Evolutionary conservation across 2,888 invertebrate species (phyloP), one percentile per base, ranked within the genome.

Genomic region (Parnassius orleans): DNA sequence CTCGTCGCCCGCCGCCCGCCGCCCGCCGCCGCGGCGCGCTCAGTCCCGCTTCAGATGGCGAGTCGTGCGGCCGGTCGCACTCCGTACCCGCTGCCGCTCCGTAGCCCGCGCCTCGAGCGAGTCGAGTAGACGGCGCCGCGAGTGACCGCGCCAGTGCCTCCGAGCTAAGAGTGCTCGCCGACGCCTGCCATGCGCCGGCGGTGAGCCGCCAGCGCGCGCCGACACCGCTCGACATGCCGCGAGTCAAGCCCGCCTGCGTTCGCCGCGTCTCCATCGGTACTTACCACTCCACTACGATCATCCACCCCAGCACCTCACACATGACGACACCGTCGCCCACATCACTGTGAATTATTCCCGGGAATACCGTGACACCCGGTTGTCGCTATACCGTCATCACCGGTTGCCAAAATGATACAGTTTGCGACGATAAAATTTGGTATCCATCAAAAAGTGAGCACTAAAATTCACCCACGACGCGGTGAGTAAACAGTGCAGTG

Each of bases 341-440:
- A 72, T 68, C 57, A 54, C 56, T 73, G 69, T 66, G 65, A 70
- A 48, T 53, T 54, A 43, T n/a, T 54, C 14, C 54, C 43, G 41
- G 19, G 69, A 67, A 73, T 68, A 75, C 77, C 73, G 69, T 69
- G 46, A 55, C 24, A 44, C 15, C 54, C 19, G 53, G 10, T 15
- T 44, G 78, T 76, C 12, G 48, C 1, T 9, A 14, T 14, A 7
- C 2, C 48, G 48, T 48, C 77, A 74, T 69, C 70, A 74, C 63
- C 65, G 72, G 69, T 70, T 72, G 72, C 69, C 74, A 92, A 85
- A 87, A 93, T 93, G 93, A 92, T 93, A 92, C 93, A 92, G 90
- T 93, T 93, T 91, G 93, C 93, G 84, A 93, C 93, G 80, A 92
- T 93, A 79, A 93, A 93, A 92, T 93, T 92, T 88, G 92, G 93